These are phyloP conservation scores for Ceratina australensis DNA, from an alignment of 1,140 invertebrate species.

Conservation along the genomic window DNA sequence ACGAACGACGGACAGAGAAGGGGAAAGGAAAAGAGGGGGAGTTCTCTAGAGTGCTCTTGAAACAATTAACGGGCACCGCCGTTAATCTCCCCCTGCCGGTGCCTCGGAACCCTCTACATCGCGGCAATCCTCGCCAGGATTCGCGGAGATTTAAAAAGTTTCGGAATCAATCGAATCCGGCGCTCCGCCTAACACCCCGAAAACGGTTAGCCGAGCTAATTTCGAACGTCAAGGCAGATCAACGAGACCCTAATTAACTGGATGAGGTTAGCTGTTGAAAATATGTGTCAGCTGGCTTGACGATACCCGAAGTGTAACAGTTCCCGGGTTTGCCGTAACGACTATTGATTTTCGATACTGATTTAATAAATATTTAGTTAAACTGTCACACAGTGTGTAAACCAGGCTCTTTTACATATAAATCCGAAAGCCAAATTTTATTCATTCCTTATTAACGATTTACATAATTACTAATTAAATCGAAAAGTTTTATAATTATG, in stretches of 20 bases:
- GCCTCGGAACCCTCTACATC: conserved; percentile 35
- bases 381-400: too few relatives aligned
- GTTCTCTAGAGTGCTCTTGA: conserved; percentile 51
- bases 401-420: too few relatives aligned
- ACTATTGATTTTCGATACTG: neutral
- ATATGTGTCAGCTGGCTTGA: neutral
- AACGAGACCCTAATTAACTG: neutral
- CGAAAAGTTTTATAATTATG: neutral
- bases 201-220: conserved; percentile 6
- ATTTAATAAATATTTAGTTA: neutral
- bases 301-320: neutral
- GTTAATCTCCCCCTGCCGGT: conserved; percentile 42
- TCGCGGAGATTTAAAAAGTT: conserved; percentile 37
- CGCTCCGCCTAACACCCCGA: too few relatives aligned
- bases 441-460: too few relatives aligned
- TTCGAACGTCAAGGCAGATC: neutral
- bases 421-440: too few relatives aligned
- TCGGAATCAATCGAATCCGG: conserved; percentile 18
- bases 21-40: neutral
- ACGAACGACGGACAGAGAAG: neutral
- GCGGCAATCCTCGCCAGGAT: conserved; percentile 36
- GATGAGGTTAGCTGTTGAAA: neutral
- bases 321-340: neutral
- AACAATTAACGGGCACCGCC: conserved; percentile 52
- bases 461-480: neutral